Conservation (phyloP, 1,140 invertebrate genomes). For the Archivesica marissinica region DNA sequence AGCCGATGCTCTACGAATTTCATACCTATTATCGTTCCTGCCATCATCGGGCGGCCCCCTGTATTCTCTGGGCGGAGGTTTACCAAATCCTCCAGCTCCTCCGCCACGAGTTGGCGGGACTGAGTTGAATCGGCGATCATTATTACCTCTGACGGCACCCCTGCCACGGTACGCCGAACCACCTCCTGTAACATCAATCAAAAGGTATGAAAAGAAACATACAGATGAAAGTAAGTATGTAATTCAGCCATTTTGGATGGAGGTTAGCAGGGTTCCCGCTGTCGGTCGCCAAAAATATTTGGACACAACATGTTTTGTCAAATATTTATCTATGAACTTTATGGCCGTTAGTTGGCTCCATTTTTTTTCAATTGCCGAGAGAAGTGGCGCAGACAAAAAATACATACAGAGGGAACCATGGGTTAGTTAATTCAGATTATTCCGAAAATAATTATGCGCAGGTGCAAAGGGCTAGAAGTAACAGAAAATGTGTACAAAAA, state of each 20-base stretch:
- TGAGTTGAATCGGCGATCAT: conserved; percentile 70
- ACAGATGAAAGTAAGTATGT: too few species aligned
- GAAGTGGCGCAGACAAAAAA: too few species aligned
- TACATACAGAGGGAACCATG: too few species aligned
- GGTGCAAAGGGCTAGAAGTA: too few species aligned
- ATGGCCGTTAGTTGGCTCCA: background rate
- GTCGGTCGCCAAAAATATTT: background rate
- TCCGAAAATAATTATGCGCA: too few species aligned
- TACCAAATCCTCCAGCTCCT: conserved; percentile 73
- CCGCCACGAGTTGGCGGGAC: conserved; percentile 72
- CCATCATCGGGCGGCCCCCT: conserved; percentile 45
- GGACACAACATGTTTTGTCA: background rate
- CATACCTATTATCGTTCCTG: conserved; percentile 58
- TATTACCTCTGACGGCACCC: conserved; percentile 65
- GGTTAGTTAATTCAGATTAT: too few species aligned
- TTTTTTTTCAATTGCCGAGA: background rate
- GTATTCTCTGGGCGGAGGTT: conserved; percentile 61
- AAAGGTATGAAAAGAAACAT: background rate
- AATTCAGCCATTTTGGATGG: too few species aligned
- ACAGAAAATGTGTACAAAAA: too few species aligned
- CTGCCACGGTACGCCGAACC: conserved; percentile 63
- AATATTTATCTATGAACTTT: background rate
- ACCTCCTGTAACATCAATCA: background rate
- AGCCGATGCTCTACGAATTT: too few species aligned
- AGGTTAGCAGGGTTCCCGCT: too few species aligned